phyloP scores from a whole-genome alignment of 2,888 invertebrate species.

The Sesia bembeciformis region DNA sequence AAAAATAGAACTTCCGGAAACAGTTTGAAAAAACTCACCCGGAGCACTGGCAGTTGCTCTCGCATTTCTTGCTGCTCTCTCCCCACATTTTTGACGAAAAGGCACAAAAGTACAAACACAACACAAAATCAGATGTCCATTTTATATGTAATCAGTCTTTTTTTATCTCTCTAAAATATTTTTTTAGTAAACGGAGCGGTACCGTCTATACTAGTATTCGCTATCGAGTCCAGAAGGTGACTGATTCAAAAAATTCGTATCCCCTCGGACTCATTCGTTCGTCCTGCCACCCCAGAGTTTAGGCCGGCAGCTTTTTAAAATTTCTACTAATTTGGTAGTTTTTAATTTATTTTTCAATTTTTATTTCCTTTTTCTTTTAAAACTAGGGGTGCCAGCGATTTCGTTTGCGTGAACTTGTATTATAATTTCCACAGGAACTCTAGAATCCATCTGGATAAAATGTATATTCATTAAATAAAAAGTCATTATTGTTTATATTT shows the following conservation, averaged over 20 bases:
- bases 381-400: neutral
- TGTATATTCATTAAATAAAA: no score
- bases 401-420: neutral
- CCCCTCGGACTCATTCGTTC: slow-evolving; percentile 11
- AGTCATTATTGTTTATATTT: no score
- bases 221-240: neutral
- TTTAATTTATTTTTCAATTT: slow-evolving; percentile 1
- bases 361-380: neutral
- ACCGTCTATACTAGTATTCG: neutral
- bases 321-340: slow-evolving; percentile 40
- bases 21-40: slow-evolving; percentile 37
- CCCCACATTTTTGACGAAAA: slow-evolving; percentile 45
- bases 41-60: slow-evolving; percentile 59
- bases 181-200: slow-evolving; percentile 1
- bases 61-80: slow-evolving; percentile 52
- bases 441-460: no score
- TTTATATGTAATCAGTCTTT: slow-evolving; percentile 27
- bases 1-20: neutral
- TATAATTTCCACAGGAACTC: no score
- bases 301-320: slow-evolving; percentile 15
- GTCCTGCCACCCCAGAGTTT: slow-evolving; percentile 28
- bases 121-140: slow-evolving; percentile 42
- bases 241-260: slow-evolving; percentile 7
- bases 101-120: slow-evolving; percentile 13
- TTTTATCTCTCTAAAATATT: slow-evolving; percentile 25